These are phyloP conservation scores for Thunnus maccoyii DNA, from an alignment of 2,113 vertebrate genomes.

Conservation along the genomic window DNA sequence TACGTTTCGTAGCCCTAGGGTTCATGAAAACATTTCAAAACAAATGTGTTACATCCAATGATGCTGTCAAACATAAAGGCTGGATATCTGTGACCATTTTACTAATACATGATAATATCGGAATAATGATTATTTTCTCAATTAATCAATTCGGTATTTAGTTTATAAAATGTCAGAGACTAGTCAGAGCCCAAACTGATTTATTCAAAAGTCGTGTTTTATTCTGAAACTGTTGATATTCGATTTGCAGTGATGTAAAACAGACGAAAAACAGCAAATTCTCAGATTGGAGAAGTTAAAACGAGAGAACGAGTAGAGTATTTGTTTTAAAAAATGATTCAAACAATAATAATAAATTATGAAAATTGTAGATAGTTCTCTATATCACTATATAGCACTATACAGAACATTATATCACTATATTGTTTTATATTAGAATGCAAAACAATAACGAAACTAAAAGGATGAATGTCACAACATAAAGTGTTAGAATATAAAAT, in stretches of 20 bases:
- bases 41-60: conserved; percentile 8
- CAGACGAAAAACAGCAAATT: background rate
- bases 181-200: background rate
- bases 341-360: too few relatives aligned
- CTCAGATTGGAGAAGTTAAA: background rate
- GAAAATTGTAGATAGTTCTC: too few relatives aligned
- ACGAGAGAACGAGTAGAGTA: background rate
- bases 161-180: background rate
- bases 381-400: too few relatives aligned
- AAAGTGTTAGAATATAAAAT: too few relatives aligned
- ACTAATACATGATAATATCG: background rate
- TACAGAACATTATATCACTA: too few relatives aligned
- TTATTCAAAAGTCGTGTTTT: background rate
- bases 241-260: too few relatives aligned
- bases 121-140: background rate
- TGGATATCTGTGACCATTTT: conserved; percentile 3
- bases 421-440: too few relatives aligned
- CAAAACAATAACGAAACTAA: too few relatives aligned
- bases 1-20: conserved; percentile 60
- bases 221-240: too few relatives aligned
- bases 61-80: conserved; percentile 9
- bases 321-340: too few relatives aligned
- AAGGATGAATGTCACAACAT: too few relatives aligned
- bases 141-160: background rate
- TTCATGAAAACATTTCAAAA: conserved; percentile 42